These are phyloP conservation scores for Platycheirus albimanus DNA, from an alignment of 2,888 invertebrate genomes.

Conservation along the genomic window DNA sequence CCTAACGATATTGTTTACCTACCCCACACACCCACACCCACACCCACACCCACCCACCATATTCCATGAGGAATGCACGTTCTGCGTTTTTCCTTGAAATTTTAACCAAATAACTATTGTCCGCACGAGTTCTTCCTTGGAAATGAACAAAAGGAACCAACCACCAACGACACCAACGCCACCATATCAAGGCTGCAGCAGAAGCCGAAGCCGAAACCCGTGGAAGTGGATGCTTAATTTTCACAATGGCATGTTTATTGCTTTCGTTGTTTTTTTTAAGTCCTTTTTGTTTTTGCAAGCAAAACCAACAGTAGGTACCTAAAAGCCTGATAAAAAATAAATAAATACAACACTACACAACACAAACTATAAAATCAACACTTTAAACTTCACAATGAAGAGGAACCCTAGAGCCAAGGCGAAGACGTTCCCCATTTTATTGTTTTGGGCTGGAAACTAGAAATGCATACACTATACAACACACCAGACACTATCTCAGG, in stretches of 20 bases:
- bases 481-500: no score
- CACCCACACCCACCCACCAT: no score
- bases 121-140: not conserved
- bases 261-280: not conserved
- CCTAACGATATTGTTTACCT: not conserved
- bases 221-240: not conserved
- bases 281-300: not conserved
- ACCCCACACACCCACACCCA: no score
- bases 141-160: not conserved
- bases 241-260: not conserved
- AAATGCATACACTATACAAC: no score
- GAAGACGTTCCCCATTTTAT: no score
- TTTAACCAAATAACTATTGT: not conserved
- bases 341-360: not conserved
- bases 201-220: no score
- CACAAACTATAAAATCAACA: no score
- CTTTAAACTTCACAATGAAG: no score
- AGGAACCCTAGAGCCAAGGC: no score
- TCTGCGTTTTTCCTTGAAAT: not conserved
- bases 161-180: no score
- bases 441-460: constrained; percentile 35
- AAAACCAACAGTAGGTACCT: not conserved
- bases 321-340: no score
- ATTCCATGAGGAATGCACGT: not conserved
- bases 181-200: no score